These are phyloP conservation scores for Heterochromis multidens DNA, from an alignment of 2,113 vertebrate genomes.

Conservation along the genomic window DNA sequence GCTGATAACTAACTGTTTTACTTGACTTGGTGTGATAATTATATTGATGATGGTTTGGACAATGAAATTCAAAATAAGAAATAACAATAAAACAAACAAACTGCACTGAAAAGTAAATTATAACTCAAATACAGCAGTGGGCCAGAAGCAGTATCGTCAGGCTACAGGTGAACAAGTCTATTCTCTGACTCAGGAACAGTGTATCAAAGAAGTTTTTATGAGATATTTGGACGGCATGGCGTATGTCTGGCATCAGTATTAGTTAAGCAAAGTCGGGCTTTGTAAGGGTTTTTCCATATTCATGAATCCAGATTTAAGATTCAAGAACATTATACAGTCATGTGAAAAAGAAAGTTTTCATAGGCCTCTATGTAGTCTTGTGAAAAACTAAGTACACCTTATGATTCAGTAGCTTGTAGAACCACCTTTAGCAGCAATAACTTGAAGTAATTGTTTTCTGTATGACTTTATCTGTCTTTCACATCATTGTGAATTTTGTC, in stretches of 20 bases:
- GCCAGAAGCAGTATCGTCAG: no score
- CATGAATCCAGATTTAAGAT: neutral
- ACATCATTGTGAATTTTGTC: neutral
- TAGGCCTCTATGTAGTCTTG: neutral
- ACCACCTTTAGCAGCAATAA: neutral
- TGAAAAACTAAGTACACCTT: neutral
- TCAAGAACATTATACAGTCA: neutral
- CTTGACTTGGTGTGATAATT: neutral
- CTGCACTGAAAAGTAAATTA: no score
- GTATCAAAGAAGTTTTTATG: neutral
- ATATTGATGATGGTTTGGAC: no score
- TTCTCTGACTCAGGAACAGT: neutral
- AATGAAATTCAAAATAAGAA: no score
- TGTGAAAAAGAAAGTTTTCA: neutral
- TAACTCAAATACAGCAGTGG: no score
- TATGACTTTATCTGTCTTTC: neutral
- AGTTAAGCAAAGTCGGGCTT: neutral
- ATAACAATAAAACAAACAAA: no score
- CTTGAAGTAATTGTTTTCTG: neutral
- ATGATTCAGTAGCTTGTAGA: neutral
- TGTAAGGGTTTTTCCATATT: neutral
- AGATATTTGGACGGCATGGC: neutral
- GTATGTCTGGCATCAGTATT: neutral
- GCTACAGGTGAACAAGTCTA: no score
- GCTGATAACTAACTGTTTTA: rapidly evolving